A percentile compares a stretch with the other conserved stretches of the same genome.
Conservation (phyloP, 2,797 vertebrate genomes). For the Morelia viridis region DNA sequence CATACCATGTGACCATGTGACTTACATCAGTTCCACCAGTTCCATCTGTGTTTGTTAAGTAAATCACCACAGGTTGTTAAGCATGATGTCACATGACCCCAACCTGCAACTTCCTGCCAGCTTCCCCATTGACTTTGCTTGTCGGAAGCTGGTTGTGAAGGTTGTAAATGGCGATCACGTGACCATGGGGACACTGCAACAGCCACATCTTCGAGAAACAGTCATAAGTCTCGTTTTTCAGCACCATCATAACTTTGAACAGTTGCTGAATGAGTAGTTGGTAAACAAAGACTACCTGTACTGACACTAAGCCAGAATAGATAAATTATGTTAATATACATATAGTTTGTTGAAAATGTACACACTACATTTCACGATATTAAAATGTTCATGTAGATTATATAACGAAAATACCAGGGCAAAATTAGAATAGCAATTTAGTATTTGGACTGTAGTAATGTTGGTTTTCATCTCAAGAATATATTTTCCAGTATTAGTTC, state of each 20-base stretch:
- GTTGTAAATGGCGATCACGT: background rate
- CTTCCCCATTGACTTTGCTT: background rate
- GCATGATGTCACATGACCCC: background rate
- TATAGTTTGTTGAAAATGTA: background rate
- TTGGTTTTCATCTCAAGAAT: conserved; percentile 5
- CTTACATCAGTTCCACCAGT: background rate
- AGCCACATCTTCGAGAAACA: background rate
- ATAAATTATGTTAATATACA: background rate
- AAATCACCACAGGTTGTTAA: background rate
- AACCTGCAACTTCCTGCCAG: background rate
- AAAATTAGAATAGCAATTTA: background rate
- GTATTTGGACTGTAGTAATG: background rate
- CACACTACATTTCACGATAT: background rate
- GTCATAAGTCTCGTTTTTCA: background rate
- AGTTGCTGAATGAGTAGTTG: background rate
- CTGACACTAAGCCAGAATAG: background rate
- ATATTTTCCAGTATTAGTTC: conserved; percentile 9
- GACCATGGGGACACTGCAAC: background rate
- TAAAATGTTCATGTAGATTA: background rate
- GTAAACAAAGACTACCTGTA: background rate
- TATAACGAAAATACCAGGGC: background rate
- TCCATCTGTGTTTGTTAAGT: background rate
- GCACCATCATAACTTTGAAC: background rate
- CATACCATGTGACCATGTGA: background rate
- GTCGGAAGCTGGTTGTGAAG: background rate